phyloP scores from a whole-genome alignment of 2,113 vertebrate genomes.

The Eulemur rufifrons region DNA sequence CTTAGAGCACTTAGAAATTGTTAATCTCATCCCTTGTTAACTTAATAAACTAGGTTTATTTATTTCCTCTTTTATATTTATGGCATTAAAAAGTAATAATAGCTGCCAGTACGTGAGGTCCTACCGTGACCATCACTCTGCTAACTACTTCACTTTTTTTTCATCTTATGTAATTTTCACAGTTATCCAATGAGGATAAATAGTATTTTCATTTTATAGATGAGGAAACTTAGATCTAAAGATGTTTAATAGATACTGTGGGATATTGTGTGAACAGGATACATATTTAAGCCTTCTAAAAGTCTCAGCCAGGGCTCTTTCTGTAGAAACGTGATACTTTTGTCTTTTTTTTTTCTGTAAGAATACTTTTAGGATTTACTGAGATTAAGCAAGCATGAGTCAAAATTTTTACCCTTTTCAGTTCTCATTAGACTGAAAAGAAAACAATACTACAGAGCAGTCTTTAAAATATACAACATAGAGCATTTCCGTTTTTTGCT shows the following conservation, averaged over 20 bases:
- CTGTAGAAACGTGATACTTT: background rate
- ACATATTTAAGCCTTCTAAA: background rate
- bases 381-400: conserved; percentile 70
- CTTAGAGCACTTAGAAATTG: background rate
- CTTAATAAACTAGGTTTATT: background rate
- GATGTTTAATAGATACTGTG: background rate
- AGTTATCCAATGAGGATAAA: background rate
- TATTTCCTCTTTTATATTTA: background rate
- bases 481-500: conserved; percentile 38
- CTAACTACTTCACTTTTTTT: background rate
- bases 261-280: background rate
- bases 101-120: background rate
- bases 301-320: background rate
- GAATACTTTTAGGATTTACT: conserved; percentile 72
- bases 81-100: background rate
- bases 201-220: background rate
- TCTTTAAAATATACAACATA: conserved; percentile 23
- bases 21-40: background rate
- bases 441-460: conserved; percentile 74
- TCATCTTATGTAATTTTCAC: background rate
- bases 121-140: background rate
- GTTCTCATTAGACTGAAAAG: conserved; percentile 76
- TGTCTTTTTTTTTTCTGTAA: background rate
- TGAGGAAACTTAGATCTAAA: background rate
- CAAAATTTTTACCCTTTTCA: conserved; percentile 72